phyloP scores from a whole-genome alignment of 2,797 vertebrate species.

The Picus viridis region DNA sequence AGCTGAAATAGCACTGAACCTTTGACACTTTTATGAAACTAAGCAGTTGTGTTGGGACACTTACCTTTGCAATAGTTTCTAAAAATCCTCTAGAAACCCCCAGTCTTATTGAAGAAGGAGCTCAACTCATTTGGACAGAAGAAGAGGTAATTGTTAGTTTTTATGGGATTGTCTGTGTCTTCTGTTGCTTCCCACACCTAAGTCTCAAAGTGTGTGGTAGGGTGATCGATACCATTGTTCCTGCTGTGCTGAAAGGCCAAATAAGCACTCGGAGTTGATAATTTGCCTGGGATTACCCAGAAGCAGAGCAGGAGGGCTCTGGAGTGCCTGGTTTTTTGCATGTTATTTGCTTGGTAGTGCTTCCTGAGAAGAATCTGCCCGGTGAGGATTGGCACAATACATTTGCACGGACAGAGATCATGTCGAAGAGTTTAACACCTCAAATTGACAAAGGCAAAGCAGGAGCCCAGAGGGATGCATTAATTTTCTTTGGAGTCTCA shows the following conservation, averaged over 20 bases:
- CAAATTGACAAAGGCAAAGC: background rate
- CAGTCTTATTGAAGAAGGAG: background rate
- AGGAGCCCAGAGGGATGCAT: background rate
- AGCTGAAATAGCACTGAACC: background rate
- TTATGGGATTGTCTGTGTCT: background rate
- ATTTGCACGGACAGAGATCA: background rate
- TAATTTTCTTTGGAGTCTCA: constrained; percentile 6
- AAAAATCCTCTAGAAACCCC: background rate
- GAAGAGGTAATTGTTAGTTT: background rate
- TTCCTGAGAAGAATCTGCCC: background rate
- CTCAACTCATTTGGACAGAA: background rate
- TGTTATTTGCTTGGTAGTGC: background rate
- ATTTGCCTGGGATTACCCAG: constrained; percentile 5
- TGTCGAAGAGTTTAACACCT: constrained; percentile 42
- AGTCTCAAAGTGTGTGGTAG: background rate
- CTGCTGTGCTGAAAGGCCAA: background rate
- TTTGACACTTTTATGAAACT: background rate
- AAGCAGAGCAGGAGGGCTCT: background rate
- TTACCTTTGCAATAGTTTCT: background rate
- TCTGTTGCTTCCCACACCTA: background rate
- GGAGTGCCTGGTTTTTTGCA: background rate
- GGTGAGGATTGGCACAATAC: background rate
- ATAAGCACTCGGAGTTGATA: background rate
- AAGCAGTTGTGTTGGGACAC: background rate
- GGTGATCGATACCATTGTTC: background rate